A percentile compares a stretch with the other conserved stretches of the same genome.
Conservation (phyloP, 1,140 invertebrate species). For the Zaprionus ornatus region DNA sequence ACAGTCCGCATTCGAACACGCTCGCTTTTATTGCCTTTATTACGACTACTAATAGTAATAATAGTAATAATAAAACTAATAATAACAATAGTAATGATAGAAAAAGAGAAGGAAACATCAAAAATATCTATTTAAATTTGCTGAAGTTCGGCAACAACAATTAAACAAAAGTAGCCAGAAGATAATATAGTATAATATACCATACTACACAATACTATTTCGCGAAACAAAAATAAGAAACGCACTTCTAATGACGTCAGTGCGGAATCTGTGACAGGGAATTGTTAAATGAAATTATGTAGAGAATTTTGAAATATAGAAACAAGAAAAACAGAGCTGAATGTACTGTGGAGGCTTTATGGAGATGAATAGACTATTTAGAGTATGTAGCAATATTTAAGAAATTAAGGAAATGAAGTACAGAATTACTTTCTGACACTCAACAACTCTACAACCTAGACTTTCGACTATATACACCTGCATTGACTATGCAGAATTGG, state of each 20-base stretch:
- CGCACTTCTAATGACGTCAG: conserved; percentile 74
- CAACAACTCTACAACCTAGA: no score
- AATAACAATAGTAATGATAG: not conserved
- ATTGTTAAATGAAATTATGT: conserved; percentile 64
- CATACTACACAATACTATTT: no score
- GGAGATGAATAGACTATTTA: no score
- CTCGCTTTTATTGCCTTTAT: conserved; percentile 40
- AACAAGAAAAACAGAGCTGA: conserved; percentile 28
- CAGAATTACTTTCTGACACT: no score
- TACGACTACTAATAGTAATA: conserved; percentile 55
- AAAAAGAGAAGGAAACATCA: not conserved
- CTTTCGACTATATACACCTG: no score
- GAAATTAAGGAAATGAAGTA: no score
- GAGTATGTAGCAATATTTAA: no score
- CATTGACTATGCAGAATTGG: no score
- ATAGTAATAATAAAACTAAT: conserved; percentile 55
- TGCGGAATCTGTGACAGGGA: not conserved
- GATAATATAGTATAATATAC: conserved; percentile 37
- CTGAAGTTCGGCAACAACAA: conserved; percentile 26
- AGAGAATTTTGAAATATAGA: conserved; percentile 43
- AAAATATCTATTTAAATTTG: conserved; percentile 18
- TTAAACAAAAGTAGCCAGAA: conserved; percentile 19
- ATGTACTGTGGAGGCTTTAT: no score
- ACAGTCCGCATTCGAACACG: conserved; percentile 42
- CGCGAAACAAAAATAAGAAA: conserved; percentile 23